A percentile compares a stretch with the other conserved stretches of the same genome.
These are phyloP conservation scores for Hybognathus amarus DNA, from an alignment of 2,797 vertebrate genomes.

Conservation along the genomic window DNA sequence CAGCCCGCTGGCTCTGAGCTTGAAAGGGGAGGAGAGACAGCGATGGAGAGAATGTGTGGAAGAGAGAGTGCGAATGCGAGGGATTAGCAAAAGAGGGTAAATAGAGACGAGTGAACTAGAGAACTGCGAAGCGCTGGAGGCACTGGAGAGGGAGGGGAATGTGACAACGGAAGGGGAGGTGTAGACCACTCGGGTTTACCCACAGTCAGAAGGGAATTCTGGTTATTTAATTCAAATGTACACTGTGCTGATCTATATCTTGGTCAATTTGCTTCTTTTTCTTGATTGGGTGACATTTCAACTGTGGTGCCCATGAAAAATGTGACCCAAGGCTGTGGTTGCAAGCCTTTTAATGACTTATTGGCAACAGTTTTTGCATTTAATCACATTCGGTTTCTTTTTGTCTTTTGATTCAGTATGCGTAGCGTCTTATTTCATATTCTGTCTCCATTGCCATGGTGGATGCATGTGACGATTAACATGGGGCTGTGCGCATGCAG, in stretches of 20 bases:
- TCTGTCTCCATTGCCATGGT: slow-evolving; percentile 62
- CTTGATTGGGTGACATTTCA: slow-evolving; percentile 14
- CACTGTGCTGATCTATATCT: slow-evolving; percentile 17
- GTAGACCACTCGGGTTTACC: slow-evolving; percentile 47
- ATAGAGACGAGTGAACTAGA: slow-evolving; percentile 69
- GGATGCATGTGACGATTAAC: slow-evolving; percentile 55
- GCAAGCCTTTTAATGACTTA: slow-evolving; percentile 19
- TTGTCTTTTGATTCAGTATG: slow-evolving; percentile 40
- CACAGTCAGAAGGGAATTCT: slow-evolving; percentile 45
- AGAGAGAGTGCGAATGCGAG: slow-evolving; percentile 60
- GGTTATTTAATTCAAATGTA: slow-evolving; percentile 43
- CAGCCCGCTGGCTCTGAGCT: slow-evolving; percentile 75
- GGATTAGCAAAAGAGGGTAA: slow-evolving; percentile 73
- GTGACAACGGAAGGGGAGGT: slow-evolving; percentile 53
- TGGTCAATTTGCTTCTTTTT: slow-evolving; percentile 16
- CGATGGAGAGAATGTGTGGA: slow-evolving; percentile 49
- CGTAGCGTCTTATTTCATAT: slow-evolving; percentile 51
- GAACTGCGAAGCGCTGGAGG: slow-evolving; percentile 55
- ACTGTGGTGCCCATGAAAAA: slow-evolving; percentile 18
- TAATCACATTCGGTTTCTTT: slow-evolving; percentile 23
- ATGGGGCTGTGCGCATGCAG: slow-evolving; percentile 56
- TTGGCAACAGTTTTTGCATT: slow-evolving; percentile 2
- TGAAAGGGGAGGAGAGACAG: slow-evolving; percentile 71
- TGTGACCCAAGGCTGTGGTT: slow-evolving; percentile 34
- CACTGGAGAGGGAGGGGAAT: slow-evolving; percentile 43